Base-by-base conservation (phyloP, 2,888 invertebrate genomes). In the Hedychridium roseum region DNA sequence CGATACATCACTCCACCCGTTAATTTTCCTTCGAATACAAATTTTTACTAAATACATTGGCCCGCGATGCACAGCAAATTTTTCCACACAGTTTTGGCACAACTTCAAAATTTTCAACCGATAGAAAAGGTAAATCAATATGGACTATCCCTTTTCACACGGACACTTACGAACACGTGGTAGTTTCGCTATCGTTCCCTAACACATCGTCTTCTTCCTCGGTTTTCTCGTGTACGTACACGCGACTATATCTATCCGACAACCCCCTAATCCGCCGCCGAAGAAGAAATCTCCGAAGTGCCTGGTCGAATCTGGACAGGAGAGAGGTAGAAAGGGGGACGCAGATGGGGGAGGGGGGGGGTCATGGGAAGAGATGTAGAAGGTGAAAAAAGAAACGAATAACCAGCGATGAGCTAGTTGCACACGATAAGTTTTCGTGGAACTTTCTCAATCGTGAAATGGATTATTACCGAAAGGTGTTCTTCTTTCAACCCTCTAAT, bases 221-320 rank as follows among this genome's bases (percentile, higher is more conserved):
- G 43, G 39, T 46, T 45, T 60, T 43, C 54, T 53, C 49, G 50
- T 42, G 53, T 50, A 57, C 58, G 37, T 34, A 50, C 32, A 50
- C 39, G 17, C 35, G 46, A 41, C 12, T 20, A 18, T 16, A 36
- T 32, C 21, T 27, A 44, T 36, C 31, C 43, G 30, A 15, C 41
- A 43, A 38, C 43, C 47, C 36, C 63, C 64, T 68, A 66, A 70
- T 66, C n/a, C 69, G 68, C 56, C 63, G 60, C 57, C 64, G 58
- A 58, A 63, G 60, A 67, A 68, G 67, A 68, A 70, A 71, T 73
- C 68, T 68, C 67, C 57, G 60, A 65, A 66, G 82, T 79, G 80
- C 82, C 16, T 17, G 12, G 11, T 37, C 80, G 57, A 78, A 78
- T 71, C 64, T 71, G 81, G 81, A 79, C 16, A 15, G 12, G 14